These are phyloP conservation scores for Harpalus rubripes DNA, from an alignment of 2,888 invertebrate genomes.

Conservation along the genomic window DNA sequence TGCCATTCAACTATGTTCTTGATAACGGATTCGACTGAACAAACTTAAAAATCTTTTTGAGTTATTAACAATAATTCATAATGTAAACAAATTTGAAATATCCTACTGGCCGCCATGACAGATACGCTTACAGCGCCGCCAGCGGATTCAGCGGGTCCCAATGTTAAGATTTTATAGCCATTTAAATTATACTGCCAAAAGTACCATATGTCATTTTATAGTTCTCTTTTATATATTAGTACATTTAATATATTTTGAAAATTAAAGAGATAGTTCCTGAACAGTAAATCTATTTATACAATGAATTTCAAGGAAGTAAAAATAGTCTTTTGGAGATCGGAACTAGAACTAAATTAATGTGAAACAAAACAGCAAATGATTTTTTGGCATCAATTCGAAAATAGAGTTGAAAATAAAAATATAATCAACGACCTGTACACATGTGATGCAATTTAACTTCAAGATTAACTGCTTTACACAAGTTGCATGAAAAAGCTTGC, in stretches of 20 bases:
- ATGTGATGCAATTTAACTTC: constrained; percentile 13
- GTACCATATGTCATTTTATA: neutral
- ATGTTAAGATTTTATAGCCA: no score
- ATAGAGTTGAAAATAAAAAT: constrained; percentile 12
- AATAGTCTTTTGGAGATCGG: neutral
- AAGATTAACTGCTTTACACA: constrained; percentile 22
- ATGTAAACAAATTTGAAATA: no score
- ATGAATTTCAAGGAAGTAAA: constrained; percentile 6
- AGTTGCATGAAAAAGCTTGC: constrained; percentile 9
- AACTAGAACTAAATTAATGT: constrained; percentile 9
- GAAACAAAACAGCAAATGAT: constrained; percentile 8
- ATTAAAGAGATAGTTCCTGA: neutral
- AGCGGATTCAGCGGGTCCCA: no score
- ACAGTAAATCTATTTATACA: neutral
- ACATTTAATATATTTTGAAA: neutral
- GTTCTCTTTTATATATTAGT: neutral
- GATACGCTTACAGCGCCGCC: no score
- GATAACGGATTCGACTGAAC: no score
- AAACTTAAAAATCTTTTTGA: no score
- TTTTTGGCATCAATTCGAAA: constrained; percentile 33
- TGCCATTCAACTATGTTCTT: no score
- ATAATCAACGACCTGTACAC: neutral
- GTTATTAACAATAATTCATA: no score
- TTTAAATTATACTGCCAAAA: no score
- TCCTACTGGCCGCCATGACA: no score